Evolutionary conservation across 1,140 invertebrate genomes (phyloP), one percentile per base, ranked within the genome.

Genomic region (Harlomillsia oculata): DNA sequence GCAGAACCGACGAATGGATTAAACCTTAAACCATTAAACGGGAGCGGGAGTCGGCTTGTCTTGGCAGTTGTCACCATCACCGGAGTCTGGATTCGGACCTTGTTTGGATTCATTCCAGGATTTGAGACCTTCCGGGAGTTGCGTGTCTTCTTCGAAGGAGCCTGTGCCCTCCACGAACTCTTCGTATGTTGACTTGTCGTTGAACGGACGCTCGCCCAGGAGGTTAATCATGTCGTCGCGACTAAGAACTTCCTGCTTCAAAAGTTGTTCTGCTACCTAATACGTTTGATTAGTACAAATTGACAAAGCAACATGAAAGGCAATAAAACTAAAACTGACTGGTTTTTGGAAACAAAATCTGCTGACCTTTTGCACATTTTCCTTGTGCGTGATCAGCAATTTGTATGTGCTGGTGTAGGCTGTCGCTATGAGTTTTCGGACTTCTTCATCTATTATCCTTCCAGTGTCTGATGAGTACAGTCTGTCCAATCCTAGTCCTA

Each of bases 81-180:
- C 34, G 23, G 30, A 50, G 30, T 50, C 28, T 32, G 14, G 36
- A 4, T 50, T 23, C 26, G 30, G 28, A 11, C 8, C 8, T 20
- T 59, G 53, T 34, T 54, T 55, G 6, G 82, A 75, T 67, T 84
- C 83, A 70, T 98, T 97, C 95, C 96, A 99, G 59, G 86, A 83
- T 72, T 94, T 85, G 2, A 99, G 75, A 46, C 97, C 97, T 76
- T 97, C 87, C 0, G 97, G 97, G 60, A 99, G 76, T 0, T 79
- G 75, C 0, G 94, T 97, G 67, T 99, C 89, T 72, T 99, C 96
- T 66, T 98, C 95, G 63, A 97, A 83, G 0, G 92, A 96, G 16
- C 96, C 96, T 13, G 97, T 99, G 1, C 95, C 96, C 75, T 94
- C 94, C 1, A 99, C 96, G 74, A 99, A 99, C 69, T 99, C 88